A percentile compares a stretch with the other conserved stretches of the same genome.
Conservation (phyloP, 2,797 vertebrate genomes). For the Pipistrellus nathusii region DNA sequence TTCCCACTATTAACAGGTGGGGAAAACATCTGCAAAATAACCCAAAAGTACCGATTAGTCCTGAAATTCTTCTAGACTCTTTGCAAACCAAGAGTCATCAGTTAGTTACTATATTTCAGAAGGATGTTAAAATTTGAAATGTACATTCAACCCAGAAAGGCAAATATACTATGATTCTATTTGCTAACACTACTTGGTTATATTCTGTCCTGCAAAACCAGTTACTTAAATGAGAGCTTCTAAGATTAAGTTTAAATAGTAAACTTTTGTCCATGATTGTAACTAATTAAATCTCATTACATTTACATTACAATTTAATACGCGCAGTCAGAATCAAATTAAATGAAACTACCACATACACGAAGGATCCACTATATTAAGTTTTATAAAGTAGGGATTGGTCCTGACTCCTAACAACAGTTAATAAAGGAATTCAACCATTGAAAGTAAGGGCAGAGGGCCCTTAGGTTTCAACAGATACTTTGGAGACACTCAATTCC, state of each 20-base stretch:
- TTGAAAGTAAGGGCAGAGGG: background rate
- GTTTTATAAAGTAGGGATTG: slow-evolving; percentile 25
- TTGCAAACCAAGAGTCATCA: slow-evolving; percentile 61
- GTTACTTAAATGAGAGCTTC: slow-evolving; percentile 33
- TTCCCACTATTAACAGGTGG: slow-evolving; percentile 98
- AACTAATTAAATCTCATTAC: slow-evolving; percentile 44
- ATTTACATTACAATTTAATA: slow-evolving; percentile 49
- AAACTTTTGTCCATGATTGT: slow-evolving; percentile 40
- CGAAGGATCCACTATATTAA: slow-evolving; percentile 2
- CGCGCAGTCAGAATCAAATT: slow-evolving; percentile 14
- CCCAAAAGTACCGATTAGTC: slow-evolving; percentile 49
- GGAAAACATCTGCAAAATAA: slow-evolving; percentile 97
- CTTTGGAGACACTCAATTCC: slow-evolving; percentile 37
- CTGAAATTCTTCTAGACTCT: slow-evolving; percentile 65
- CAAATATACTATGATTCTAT: slow-evolving; percentile 3
- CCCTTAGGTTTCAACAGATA: slow-evolving; percentile 8
- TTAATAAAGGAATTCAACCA: slow-evolving; percentile 49
- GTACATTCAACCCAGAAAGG: slow-evolving; percentile 28
- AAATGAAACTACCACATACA: slow-evolving; percentile 44
- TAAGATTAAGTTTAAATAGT: slow-evolving; percentile 48
- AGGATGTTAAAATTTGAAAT: slow-evolving; percentile 47
- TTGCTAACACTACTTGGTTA: slow-evolving; percentile 36
- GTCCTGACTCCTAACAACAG: slow-evolving; percentile 37
- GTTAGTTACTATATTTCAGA: slow-evolving; percentile 52
- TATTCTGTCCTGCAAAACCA: slow-evolving; percentile 46